Conservation (phyloP, 2,888 invertebrate genomes). For the Blastobasis adustella region DNA sequence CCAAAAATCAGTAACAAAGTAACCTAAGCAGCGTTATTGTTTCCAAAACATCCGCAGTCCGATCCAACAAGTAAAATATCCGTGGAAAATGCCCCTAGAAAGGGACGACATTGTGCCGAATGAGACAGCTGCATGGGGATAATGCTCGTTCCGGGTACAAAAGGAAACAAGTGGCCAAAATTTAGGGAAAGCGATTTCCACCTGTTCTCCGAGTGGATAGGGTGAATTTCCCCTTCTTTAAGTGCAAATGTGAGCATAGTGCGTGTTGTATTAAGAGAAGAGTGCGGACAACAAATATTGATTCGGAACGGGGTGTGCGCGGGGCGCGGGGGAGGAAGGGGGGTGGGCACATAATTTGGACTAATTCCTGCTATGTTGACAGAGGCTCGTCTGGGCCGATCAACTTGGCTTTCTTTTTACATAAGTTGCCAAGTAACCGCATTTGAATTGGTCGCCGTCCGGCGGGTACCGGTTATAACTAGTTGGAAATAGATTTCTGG, state of each 20-base stretch:
- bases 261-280: conserved; percentile 74
- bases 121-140: conserved; percentile 63
- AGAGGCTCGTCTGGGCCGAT: conserved; percentile 66
- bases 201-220: conserved; percentile 6
- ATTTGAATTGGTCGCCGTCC: no score
- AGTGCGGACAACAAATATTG: conserved; percentile 76
- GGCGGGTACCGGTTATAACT: no score
- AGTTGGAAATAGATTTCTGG: no score
- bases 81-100: conserved; percentile 60
- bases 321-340: conserved; percentile 21
- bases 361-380: conserved; percentile 71
- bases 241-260: conserved; percentile 51
- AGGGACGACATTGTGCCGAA: conserved; percentile 65
- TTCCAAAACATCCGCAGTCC: conserved; percentile 12
- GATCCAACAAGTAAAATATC: conserved; percentile 27
- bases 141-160: conserved; percentile 33
- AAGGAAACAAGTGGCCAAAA: conserved; percentile 24
- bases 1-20: not conserved
- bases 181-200: conserved; percentile 6
- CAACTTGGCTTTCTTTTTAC: conserved; percentile 52
- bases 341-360: conserved; percentile 69
- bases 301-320: conserved; percentile 50
- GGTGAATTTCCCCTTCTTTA: conserved; percentile 12
- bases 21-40: conserved; percentile 6
- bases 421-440: conserved; percentile 34